Evolutionary conservation across 1,140 invertebrate genomes (phyloP), one percentile per base, ranked within the genome.

Genomic region (Scylla paramamosain): DNA sequence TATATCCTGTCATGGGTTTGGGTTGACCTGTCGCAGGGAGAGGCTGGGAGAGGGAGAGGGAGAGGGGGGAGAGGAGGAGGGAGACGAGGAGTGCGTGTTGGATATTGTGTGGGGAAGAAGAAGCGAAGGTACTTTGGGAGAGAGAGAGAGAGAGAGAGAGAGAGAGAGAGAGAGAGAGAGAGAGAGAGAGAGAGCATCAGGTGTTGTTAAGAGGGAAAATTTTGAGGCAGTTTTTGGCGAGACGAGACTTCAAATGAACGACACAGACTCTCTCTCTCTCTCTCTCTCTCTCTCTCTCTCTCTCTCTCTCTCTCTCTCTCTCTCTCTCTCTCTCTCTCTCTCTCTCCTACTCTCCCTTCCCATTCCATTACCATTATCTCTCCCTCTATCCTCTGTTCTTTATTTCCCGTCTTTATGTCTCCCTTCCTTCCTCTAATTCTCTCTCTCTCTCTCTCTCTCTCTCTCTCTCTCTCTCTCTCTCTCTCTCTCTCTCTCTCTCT

Each of bases 401-500:
- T 16, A 8, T 67, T 16, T 25, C 59, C 20, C 48, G 6, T 52
- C n/a, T n/a, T n/a, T n/a, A n/a, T n/a, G n/a, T n/a, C n/a, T n/a
- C n/a, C n/a, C n/a, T n/a, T n/a, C n/a, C n/a, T n/a, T n/a, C 4
- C 8, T 67, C 59, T 67, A 6, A 10, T 16, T 67, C 59, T 77
- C 67, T 77, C 67, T 77, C 67, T 77, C 67, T 77, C 67, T 77
- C 67, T 25, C 67, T 59, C 52, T 59, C 52, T 77, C 67, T 77
- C 67, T 77, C 67, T 77, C 67, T 77, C 67, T 88, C 86, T 88
- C 31, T 88, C 86, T 88, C 86, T 88, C 86, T 88, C 86, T 88
- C 86, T 88, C 86, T 88, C 86, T 88, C 86, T 88, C 86, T 88
- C 86, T 88, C 86, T 88, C 86, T 88, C 86, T 88, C 86, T 88